Conservation (phyloP, 2,888 invertebrate species). For the Busseola fusca region DNA sequence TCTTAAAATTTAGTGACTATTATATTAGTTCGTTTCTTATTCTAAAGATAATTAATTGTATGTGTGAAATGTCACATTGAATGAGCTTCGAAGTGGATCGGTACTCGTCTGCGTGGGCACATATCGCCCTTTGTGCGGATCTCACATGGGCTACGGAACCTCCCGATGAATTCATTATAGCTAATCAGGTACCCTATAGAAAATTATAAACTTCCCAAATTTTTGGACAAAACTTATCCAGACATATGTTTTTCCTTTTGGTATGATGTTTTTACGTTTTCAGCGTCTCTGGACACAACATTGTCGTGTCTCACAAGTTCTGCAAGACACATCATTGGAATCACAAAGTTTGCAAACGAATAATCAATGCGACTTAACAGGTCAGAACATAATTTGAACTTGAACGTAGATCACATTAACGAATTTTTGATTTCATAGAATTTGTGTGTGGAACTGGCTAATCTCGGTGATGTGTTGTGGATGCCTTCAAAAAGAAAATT, state of each 20-base stretch:
- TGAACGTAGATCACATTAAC: background rate
- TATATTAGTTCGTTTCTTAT: constrained; percentile 83
- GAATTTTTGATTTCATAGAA: background rate
- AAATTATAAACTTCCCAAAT: background rate
- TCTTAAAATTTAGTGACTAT: constrained; percentile 84
- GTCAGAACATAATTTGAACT: constrained; percentile 62
- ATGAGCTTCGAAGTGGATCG: constrained; percentile 88
- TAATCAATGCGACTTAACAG: constrained; percentile 79
- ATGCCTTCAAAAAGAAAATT: background rate
- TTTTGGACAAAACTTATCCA: constrained; percentile 1
- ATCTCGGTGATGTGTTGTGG: background rate
- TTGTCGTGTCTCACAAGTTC: constrained; percentile 82
- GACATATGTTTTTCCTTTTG: constrained; percentile 7
- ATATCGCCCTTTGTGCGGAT: constrained; percentile 88
- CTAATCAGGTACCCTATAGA: constrained; percentile 80
- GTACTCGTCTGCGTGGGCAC: constrained; percentile 86
- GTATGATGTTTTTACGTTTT: constrained; percentile 57
- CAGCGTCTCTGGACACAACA: constrained; percentile 87
- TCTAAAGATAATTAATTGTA: constrained; percentile 83
- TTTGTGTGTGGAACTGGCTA: background rate
- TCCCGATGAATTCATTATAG: constrained; percentile 85
- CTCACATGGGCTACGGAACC: constrained; percentile 86
- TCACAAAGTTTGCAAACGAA: constrained; percentile 74
- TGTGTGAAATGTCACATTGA: constrained; percentile 87
- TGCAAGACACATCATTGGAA: constrained; percentile 79